These are phyloP conservation scores for Caranx melampygus DNA, from an alignment of 2,113 vertebrate species.

Conservation along the genomic window DNA sequence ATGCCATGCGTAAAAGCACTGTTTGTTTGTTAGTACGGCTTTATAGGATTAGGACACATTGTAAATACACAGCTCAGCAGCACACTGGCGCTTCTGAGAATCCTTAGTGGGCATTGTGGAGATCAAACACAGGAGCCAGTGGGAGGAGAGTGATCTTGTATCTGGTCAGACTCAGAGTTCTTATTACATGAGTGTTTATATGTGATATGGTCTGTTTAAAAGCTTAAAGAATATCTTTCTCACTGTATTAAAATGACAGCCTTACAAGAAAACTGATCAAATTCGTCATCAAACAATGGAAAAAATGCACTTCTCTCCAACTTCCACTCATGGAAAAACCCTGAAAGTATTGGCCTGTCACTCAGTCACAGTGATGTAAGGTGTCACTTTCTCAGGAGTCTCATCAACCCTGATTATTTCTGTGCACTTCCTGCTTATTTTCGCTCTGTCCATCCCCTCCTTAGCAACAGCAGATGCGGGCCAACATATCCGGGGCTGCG, in stretches of 20 bases:
- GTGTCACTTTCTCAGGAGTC: background rate
- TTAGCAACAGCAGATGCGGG: constrained; percentile 90
- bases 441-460: constrained; percentile 6
- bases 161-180: constrained; percentile 3
- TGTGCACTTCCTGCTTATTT: constrained; percentile 37
- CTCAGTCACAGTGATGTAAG: constrained; percentile 3
- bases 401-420: constrained; percentile 7
- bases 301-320: background rate
- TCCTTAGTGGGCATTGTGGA: background rate
- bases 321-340: background rate
- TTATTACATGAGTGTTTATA: background rate
- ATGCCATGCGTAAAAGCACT: constrained; percentile 47
- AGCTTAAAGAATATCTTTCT: background rate
- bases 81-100: background rate
- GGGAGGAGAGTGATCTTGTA: constrained; percentile 13
- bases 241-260: background rate
- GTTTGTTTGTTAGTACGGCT: constrained; percentile 5
- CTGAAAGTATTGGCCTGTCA: background rate
- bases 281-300: background rate
- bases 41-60: constrained; percentile 22
- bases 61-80: background rate
- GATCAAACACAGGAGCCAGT: constrained; percentile 6
- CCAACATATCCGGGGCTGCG: constrained; percentile 86
- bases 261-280: background rate
- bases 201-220: background rate